Base-by-base conservation (phyloP, 2,797 vertebrate genomes). In the Hoplostethus mediterraneus region DNA sequence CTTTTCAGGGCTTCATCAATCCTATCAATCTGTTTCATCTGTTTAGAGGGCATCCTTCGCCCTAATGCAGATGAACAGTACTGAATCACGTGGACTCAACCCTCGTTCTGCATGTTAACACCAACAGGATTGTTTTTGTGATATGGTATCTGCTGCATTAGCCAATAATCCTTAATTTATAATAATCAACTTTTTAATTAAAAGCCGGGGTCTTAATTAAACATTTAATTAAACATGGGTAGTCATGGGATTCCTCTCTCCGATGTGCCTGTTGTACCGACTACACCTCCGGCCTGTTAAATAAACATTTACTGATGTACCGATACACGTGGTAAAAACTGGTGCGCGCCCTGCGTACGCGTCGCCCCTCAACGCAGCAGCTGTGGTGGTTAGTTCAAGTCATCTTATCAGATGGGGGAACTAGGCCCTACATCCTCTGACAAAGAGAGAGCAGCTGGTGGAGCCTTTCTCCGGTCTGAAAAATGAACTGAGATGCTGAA, bases 121-220 rank as follows among this genome's bases (percentile, higher is more conserved):
- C 84, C 1, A 64, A 40, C 31, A 2, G 47, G 52, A 74, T 69
- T 77, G 54, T n/a, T 61, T 66, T 79, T 17, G 28, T 21, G 77
- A 86, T 75, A 67, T 73, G 47, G 16, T 47, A 71, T 77, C 70
- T 62, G 31, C 75, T 77, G 82, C 67, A 62, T 79, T 74, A 63
- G 66, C 67, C 71, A 83, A 87, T 84, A 86, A 86, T 72, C 70
- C 67, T 75, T 30, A 71, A 72, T 81, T 87, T 65, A 78, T 68
- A 83, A 87, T 76, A 70, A 88, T 89, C 72, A 71, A 68, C 70
- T 80, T 79, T 85, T 85, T 89, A 89, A 91, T 91, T 87, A 90
- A 88, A 89, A 83, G 12, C 65, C 67, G 28, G 55, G 36, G 6
- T 86, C 79, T 83, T 88, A 85, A 91, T 90, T 84, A 90, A 89